A percentile compares a stretch with the other conserved stretches of the same genome.
phyloP scores from a whole-genome alignment of 2,113 vertebrate genomes.

The Ranitomeya imitator region DNA sequence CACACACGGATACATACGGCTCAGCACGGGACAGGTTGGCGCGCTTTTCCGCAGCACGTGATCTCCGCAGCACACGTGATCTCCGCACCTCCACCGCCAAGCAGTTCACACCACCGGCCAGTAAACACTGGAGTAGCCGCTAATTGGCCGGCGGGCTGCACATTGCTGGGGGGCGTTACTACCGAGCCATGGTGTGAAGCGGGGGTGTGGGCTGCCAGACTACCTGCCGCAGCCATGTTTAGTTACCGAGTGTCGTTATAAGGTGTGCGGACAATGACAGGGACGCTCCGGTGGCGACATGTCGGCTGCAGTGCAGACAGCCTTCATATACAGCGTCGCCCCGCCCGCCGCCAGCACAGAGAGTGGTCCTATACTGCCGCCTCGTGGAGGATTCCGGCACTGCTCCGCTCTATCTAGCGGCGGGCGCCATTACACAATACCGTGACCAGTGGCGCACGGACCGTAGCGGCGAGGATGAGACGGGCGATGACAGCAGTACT shows the following conservation, averaged over 20 bases:
- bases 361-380: background rate
- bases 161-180: slow-evolving; percentile 6
- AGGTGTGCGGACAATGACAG: too few species aligned
- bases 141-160: background rate
- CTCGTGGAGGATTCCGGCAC: background rate
- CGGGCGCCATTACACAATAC: background rate
- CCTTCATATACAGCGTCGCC: background rate
- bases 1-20: background rate
- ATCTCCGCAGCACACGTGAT: slow-evolving; percentile 28
- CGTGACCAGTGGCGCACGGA: background rate
- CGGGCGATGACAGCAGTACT: background rate
- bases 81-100: background rate
- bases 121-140: slow-evolving; percentile 41
- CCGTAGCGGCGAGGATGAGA: too few species aligned
- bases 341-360: background rate
- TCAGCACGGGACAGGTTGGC: background rate
- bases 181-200: slow-evolving; percentile 1
- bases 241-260: background rate
- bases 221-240: slow-evolving; percentile 25
- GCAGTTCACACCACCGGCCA: slow-evolving; percentile 12
- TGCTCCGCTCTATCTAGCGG: background rate
- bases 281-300: background rate
- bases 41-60: slow-evolving; percentile 35
- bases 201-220: background rate
- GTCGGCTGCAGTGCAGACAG: background rate